Conservation (phyloP, 2,797 vertebrate species). For the Epinephelus awoara region DNA sequence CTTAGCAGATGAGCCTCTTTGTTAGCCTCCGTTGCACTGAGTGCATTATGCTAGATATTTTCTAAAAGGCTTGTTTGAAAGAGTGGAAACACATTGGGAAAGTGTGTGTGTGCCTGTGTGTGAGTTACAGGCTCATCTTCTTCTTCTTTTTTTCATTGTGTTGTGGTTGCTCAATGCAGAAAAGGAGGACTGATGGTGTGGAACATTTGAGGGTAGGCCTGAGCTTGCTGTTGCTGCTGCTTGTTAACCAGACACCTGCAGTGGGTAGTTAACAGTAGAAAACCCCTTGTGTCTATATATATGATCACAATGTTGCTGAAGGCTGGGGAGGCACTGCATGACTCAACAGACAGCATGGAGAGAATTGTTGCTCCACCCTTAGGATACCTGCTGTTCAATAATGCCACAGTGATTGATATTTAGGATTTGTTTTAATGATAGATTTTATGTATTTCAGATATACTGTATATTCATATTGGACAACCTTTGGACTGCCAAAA, state of each 20-base stretch:
- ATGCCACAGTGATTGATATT: too few species aligned
- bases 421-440: too few species aligned
- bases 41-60: neutral
- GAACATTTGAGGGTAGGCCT: conserved; percentile 68
- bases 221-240: conserved; percentile 17
- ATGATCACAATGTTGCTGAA: neutral
- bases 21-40: neutral
- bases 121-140: conserved; percentile 61
- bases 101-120: neutral
- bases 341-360: neutral
- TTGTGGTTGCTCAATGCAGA: conserved; percentile 87
- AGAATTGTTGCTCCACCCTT: neutral
- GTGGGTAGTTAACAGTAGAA: conserved; percentile 33
- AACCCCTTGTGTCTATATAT: neutral
- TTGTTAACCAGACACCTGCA: neutral
- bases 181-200: conserved; percentile 89
- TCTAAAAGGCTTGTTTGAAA: too few species aligned
- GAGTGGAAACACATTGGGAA: neutral
- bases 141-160: conserved; percentile 84
- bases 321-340: conserved; percentile 33
- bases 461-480: too few species aligned
- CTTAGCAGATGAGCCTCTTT: neutral
- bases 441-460: too few species aligned
- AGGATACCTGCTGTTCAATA: too few species aligned
- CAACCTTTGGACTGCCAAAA: too few species aligned